These are phyloP conservation scores for Daktulosphaira vitifoliae DNA, from an alignment of 1,140 invertebrate genomes.

Conservation along the genomic window DNA sequence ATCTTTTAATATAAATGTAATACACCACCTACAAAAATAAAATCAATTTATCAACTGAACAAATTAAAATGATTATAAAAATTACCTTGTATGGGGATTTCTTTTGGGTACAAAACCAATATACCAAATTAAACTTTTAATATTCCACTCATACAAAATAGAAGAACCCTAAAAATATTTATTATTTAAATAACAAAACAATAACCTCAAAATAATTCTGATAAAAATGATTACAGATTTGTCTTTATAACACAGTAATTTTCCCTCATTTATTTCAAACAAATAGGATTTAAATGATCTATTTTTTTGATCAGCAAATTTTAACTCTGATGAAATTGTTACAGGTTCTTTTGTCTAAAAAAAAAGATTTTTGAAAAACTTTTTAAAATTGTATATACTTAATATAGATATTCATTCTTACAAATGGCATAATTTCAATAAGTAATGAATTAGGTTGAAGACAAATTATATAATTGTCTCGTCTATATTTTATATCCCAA, in stretches of 20 bases:
- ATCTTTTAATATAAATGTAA: slow-evolving; percentile 28
- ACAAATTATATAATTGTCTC: slow-evolving; percentile 69
- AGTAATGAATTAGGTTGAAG: slow-evolving; percentile 47
- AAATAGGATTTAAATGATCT: slow-evolving; percentile 66
- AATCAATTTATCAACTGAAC: no score
- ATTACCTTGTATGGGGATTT: slow-evolving; percentile 59
- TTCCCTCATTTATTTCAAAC: slow-evolving; percentile 69
- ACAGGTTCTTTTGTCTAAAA: slow-evolving; percentile 50
- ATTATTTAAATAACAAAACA: slow-evolving; percentile 2
- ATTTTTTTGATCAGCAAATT: slow-evolving; percentile 64
- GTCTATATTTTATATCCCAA: slow-evolving; percentile 72
- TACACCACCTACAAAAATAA: slow-evolving; percentile 22
- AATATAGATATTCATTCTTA: slow-evolving; percentile 38
- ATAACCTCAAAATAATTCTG: neutral
- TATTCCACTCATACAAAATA: slow-evolving; percentile 60
- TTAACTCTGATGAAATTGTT: slow-evolving; percentile 58
- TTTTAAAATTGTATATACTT: neutral
- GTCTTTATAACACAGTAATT: slow-evolving; percentile 72
- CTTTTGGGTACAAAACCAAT: slow-evolving; percentile 69
- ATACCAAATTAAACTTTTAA: slow-evolving; percentile 73
- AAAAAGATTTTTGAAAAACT: neutral
- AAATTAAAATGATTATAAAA: no score
- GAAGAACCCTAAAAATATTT: slow-evolving; percentile 49
- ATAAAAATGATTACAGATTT: slow-evolving; percentile 50
- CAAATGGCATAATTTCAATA: slow-evolving; percentile 47